Evolutionary conservation across 2,888 invertebrate species (phyloP).

Genomic region (Diachrysia chrysitis): DNA sequence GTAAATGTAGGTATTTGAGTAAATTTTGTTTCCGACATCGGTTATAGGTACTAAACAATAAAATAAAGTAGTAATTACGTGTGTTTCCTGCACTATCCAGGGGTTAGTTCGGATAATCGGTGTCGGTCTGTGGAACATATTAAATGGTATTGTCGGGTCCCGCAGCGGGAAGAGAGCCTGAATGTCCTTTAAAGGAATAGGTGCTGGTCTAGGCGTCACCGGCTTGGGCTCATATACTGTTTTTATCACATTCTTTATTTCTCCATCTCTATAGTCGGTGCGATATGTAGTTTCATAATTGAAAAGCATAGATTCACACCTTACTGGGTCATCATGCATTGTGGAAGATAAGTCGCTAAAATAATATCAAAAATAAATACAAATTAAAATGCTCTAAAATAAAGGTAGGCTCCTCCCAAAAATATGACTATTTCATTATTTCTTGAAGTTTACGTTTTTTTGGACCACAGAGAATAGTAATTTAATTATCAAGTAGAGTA

Average conservation of each 20-base stretch:
- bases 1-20: too few species aligned
- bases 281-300: slow-evolving; percentile 58
- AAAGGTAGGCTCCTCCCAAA: too few species aligned
- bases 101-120: slow-evolving; percentile 63
- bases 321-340: slow-evolving; percentile 14
- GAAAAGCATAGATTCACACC: slow-evolving; percentile 52
- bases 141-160: slow-evolving; percentile 55
- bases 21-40: too few species aligned
- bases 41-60: too few species aligned
- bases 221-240: slow-evolving; percentile 58
- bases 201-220: slow-evolving; percentile 23
- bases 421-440: not conserved
- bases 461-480: not conserved
- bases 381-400: slow-evolving; percentile 4
- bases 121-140: slow-evolving; percentile 59
- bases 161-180: slow-evolving; percentile 66
- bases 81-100: slow-evolving; percentile 53
- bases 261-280: slow-evolving; percentile 53
- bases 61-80: slow-evolving; percentile 27
- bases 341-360: not conserved
- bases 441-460: not conserved
- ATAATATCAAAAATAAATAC: slow-evolving; percentile 12
- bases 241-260: slow-evolving; percentile 33
- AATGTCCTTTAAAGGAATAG: slow-evolving; percentile 58
- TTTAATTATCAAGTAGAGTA: too few species aligned